These are phyloP conservation scores for Scopus umbretta DNA, from an alignment of 2,113 vertebrate genomes.

Conservation along the genomic window DNA sequence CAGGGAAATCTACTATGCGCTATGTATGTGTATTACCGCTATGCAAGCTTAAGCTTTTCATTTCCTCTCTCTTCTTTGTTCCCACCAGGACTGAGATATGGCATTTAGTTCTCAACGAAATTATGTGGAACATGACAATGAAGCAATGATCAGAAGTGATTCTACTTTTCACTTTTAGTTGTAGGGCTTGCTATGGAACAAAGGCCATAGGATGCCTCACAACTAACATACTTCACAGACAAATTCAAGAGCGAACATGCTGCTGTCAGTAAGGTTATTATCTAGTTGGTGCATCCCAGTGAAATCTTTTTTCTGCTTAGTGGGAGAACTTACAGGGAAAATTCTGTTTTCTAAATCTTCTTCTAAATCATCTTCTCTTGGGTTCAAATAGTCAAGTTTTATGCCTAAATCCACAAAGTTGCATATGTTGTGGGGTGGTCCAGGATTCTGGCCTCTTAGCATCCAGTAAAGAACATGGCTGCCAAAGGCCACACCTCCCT, in stretches of 20 bases:
- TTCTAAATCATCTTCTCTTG: neutral
- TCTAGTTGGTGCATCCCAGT: fast-evolving
- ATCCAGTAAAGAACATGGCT: neutral
- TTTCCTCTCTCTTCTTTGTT: neutral
- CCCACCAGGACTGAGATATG: neutral
- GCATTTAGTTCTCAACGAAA: neutral
- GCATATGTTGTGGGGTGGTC: neutral
- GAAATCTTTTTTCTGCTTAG: neutral
- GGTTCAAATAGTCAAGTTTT: neutral
- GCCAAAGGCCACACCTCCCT: neutral
- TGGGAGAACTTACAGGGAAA: neutral
- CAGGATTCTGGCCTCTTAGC: neutral
- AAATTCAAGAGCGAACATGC: neutral
- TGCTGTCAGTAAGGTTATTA: neutral
- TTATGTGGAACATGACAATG: neutral
- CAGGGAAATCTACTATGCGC: neutral
- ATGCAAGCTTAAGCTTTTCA: neutral
- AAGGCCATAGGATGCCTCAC: neutral
- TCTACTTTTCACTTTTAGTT: neutral
- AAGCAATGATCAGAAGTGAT: neutral
- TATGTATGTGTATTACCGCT: neutral
- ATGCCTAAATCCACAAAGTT: neutral
- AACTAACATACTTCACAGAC: neutral
- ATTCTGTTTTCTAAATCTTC: neutral
- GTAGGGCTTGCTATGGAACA: neutral